phyloP scores from a whole-genome alignment of 2,888 invertebrate genomes.

The Alsophila aescularia region DNA sequence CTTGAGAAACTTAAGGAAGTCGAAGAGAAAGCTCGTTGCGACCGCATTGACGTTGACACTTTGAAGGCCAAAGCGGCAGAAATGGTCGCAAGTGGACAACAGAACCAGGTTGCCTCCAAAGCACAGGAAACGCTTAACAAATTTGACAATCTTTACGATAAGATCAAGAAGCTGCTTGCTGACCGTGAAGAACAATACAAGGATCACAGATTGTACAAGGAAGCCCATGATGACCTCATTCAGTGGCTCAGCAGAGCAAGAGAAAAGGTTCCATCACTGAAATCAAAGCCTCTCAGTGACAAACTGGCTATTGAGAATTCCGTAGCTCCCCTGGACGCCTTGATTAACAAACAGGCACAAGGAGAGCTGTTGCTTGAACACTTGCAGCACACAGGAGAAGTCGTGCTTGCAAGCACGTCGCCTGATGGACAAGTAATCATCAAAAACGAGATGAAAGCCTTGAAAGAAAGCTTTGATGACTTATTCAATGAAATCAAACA shows the following conservation, averaged over 20 bases:
- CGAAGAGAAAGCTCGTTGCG: conserved; percentile 94
- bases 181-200: conserved; percentile 94
- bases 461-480: conserved; percentile 93
- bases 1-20: conserved; percentile 93
- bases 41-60: conserved; percentile 94
- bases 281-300: conserved; percentile 93
- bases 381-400: conserved; percentile 94
- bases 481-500: conserved; percentile 94
- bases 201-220: conserved; percentile 95
- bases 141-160: conserved; percentile 91
- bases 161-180: conserved; percentile 89
- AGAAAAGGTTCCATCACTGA: conserved; percentile 94
- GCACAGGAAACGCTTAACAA: conserved; percentile 93
- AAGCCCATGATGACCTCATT: conserved; percentile 94
- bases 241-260: conserved; percentile 94
- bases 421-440: conserved; percentile 91
- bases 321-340: conserved; percentile 92
- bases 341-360: conserved; percentile 95
- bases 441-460: conserved; percentile 92
- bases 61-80: conserved; percentile 93
- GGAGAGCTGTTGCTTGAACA: conserved; percentile 95
- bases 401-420: conserved; percentile 93
- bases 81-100: conserved; percentile 93
- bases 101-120: conserved; percentile 91
- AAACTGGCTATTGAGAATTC: conserved; percentile 95